Base-by-base conservation (phyloP, 2,888 invertebrate species). In the Poecilus cupreus region DNA sequence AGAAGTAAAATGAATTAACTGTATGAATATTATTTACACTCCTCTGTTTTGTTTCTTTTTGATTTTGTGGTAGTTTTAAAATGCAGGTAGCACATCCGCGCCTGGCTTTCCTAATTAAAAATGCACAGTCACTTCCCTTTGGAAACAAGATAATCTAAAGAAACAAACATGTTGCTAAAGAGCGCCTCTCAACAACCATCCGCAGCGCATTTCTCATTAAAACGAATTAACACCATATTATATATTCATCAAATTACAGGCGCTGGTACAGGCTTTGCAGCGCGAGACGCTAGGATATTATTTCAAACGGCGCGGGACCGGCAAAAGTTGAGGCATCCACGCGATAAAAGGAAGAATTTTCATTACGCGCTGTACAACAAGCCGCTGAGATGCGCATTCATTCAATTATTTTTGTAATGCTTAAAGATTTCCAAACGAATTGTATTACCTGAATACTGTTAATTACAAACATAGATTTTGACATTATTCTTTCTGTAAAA, bases 171-270 rank as follows among this genome's bases (percentile, higher is more conserved):
- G 16, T n/a, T 16, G 32, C 22, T 18, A 68, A 68, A 68, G 64
- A 32, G 37, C 24, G 18, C 8, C 8, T 18, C 10, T 51, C 51
- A 11, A 18, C 18, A 60, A 8, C 60, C 20, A 26, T 2, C 0
- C 72, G 49, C 18, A 20, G 72, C 46, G 22, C 11, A 72, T 72
- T 72, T 72, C 72, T 72, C 72, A 72, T 72, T 43, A 72, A 46
- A 72, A 72, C 24, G 72, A 72, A 72, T 72, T 72, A 72, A 72
- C 46, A 72, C 49, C 72, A 49, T 72, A 72, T 72, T 72, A 72
- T 13, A 72, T 49, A 72, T 72, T 72, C 72, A 72, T 72, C 72
- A 72, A 72, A 72, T 72, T 72, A 72, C 72, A 18, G 26, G 13
- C 64, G 64, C 26, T 20, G 68, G 20, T 16, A 13, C 24, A 4